phyloP scores from a whole-genome alignment of 2,113 vertebrate species.

The Peromyscus leucopus region DNA sequence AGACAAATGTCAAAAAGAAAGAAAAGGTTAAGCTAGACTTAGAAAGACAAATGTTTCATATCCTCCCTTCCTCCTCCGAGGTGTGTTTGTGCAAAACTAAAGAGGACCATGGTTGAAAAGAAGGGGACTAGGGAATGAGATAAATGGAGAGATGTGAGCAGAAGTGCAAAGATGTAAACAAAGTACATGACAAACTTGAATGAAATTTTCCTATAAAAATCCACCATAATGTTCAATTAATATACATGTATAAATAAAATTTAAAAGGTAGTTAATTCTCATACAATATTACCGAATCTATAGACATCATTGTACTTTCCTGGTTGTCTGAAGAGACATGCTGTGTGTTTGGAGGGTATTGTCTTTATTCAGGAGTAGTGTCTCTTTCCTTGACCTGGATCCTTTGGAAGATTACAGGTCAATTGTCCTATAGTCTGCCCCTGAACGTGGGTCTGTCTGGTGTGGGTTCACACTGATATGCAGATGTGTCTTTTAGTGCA shows the following conservation, averaged over 20 bases:
- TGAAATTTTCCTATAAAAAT: not conserved
- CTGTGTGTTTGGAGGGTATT: not conserved
- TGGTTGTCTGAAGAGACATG: not conserved
- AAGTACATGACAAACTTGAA: not conserved
- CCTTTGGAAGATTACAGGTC: not conserved
- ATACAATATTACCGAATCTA: not conserved
- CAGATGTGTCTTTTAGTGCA: not conserved
- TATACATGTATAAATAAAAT: not conserved
- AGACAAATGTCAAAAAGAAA: not conserved
- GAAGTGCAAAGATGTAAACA: no score
- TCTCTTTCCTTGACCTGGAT: not conserved
- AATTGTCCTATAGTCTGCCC: not conserved
- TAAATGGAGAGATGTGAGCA: not conserved
- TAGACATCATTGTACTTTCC: not conserved
- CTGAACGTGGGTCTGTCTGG: not conserved
- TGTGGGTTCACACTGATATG: not conserved
- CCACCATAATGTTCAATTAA: not conserved
- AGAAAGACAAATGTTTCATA: not conserved
- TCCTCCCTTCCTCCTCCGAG: not conserved
- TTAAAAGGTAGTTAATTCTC: not conserved
- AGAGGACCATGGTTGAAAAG: not conserved
- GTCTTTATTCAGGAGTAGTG: conserved; percentile 15
- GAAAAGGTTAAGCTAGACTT: not conserved
- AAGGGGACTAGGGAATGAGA: not conserved
- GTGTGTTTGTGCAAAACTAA: not conserved